Evolutionary conservation across 2,888 invertebrate genomes (phyloP), one percentile per base, ranked within the genome.

Genomic region (Palloptera scutellata): DNA sequence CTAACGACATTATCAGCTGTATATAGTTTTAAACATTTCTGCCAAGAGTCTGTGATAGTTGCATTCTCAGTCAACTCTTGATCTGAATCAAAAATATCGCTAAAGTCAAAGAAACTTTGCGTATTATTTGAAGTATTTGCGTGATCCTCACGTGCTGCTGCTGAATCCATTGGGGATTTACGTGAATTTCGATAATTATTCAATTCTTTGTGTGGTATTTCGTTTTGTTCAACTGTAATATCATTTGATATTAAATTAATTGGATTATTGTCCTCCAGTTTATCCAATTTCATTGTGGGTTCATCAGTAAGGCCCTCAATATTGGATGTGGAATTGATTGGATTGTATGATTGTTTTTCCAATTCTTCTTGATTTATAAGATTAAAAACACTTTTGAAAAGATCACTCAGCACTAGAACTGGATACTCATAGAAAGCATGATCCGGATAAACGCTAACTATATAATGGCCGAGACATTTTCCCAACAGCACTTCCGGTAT

Each of bases 1-100:
- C 76, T 73, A 20, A 74, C 73, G 63, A 77, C 75, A 8, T 72
- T 74, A 62, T 77, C 76, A 0, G 75, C 75, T 20, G 75, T 75
- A 67, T 77, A 77, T 10, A 74, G 54, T 68, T 77, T 73, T 1
- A 75, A 69, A 52, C 77, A 77, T 61, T 71, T 74, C 51, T 75
- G 73, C 76, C 73, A 75, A 4, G 73, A 68, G 5, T 69, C 67
- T 45, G 65, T 52, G 10, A 42, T 60, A 10, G 51, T 63, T 19
- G 67, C 67, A 30, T 61, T 20, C 17, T 66, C 67, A 48, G 70
- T 61, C 8, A 70, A 61, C 13, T 12, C 40, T 1, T 30, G 5
- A 54, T 54, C 54, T 54, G 54, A 20, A 54, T 19, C 4, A 11
- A 19, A 17, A 17, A 19, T 12, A 20, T 54, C 54, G 20, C 4